These are phyloP conservation scores for Oreochromis mossambicus DNA, from an alignment of 2,797 vertebrate genomes.

Conservation along the genomic window DNA sequence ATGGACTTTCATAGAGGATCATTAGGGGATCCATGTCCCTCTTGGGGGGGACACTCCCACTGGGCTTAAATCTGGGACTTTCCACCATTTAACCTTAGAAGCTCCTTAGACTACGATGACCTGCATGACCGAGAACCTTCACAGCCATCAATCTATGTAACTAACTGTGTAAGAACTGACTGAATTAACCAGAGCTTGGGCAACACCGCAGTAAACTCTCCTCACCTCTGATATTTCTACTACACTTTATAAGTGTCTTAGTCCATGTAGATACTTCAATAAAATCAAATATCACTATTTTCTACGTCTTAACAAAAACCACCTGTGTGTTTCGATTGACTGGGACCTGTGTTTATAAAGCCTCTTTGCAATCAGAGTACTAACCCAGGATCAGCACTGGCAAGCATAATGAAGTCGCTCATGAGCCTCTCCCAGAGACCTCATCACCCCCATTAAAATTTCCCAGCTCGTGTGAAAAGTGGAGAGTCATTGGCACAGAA, in stretches of 20 bases:
- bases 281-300: slow-evolving; percentile 73
- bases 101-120: background rate
- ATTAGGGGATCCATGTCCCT: no score
- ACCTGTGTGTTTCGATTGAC: slow-evolving; percentile 55
- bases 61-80: background rate
- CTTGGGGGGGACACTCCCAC: background rate
- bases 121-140: background rate
- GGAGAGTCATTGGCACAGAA: background rate
- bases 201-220: slow-evolving; percentile 61
- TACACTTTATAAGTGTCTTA: slow-evolving; percentile 75
- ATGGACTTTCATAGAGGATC: background rate
- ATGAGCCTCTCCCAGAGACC: slow-evolving; percentile 21
- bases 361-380: slow-evolving; percentile 26
- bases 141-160: background rate
- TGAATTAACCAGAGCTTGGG: slow-evolving; percentile 53
- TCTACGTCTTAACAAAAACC: slow-evolving; percentile 61
- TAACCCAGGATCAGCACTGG: slow-evolving; percentile 44
- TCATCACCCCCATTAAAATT: slow-evolving; percentile 7
- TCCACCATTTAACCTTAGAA: background rate
- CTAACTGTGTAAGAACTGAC: slow-evolving; percentile 42
- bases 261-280: slow-evolving; percentile 72
- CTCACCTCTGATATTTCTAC: slow-evolving; percentile 71
- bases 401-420: slow-evolving; percentile 1
- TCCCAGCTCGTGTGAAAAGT: background rate
- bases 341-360: slow-evolving; percentile 53